Conservation (phyloP, 2,113 vertebrate species). For the Elachura formosa region DNA sequence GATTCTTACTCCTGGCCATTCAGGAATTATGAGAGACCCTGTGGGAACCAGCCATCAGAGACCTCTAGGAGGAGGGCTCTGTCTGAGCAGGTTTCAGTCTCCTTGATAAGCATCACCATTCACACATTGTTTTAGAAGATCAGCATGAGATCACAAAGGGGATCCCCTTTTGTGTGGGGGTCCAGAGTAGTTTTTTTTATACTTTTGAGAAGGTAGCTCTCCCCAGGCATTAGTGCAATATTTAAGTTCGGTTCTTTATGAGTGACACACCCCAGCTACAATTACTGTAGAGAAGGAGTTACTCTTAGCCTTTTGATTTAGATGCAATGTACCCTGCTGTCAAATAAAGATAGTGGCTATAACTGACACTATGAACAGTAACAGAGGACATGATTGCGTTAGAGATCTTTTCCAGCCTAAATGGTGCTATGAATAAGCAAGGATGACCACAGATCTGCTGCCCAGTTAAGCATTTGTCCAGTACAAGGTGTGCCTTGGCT, state of each 20-base stretch:
- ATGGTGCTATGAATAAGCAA: neutral
- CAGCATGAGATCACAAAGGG: neutral
- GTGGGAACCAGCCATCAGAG: neutral
- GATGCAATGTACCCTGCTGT: neutral
- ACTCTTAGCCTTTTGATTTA: neutral
- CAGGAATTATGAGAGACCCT: neutral
- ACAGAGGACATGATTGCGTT: neutral
- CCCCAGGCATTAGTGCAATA: neutral
- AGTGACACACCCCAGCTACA: neutral
- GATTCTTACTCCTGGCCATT: neutral
- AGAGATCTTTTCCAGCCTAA: neutral
- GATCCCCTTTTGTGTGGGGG: neutral
- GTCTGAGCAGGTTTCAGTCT: neutral
- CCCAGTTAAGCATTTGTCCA: neutral
- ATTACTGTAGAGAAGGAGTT: neutral
- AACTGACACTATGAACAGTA: neutral
- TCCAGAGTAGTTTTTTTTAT: neutral
- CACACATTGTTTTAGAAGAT: neutral
- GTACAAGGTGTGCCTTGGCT: neutral
- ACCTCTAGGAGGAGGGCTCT: neutral
- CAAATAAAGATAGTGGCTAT: neutral
- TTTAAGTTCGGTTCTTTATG: neutral
- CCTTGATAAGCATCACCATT: neutral
- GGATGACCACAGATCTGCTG: neutral
- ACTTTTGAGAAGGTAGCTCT: neutral